Percentiles rank a stretch among this genome's conserved stretches.
Conservation (phyloP, 35 echinoderm and acorn worm genomes). For the Amphiura filiformis region DNA sequence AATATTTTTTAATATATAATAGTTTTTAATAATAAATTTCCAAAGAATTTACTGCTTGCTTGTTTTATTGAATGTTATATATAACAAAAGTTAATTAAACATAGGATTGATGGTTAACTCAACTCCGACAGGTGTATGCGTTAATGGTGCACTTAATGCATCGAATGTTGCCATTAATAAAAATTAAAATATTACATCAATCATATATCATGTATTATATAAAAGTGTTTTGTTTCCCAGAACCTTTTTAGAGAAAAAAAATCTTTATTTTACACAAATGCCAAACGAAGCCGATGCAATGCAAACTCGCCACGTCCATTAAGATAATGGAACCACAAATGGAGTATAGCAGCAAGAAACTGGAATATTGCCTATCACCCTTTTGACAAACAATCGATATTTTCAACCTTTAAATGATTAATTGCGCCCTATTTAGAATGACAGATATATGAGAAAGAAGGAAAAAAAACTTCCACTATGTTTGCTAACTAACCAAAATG, state of each 20-base stretch:
- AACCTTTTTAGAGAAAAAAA: no score
- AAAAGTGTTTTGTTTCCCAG: no score
- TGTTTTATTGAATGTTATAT: background rate
- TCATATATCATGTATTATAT: no score
- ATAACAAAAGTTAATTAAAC: no score
- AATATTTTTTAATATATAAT: background rate
- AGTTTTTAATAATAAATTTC: background rate
- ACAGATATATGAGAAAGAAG: background rate
- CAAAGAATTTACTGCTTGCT: background rate
- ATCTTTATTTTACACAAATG: no score
- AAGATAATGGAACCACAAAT: background rate
- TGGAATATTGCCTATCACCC: background rate
- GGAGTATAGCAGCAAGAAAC: background rate
- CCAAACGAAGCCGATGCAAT: background rate
- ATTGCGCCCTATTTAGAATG: background rate
- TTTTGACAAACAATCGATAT: constrained; percentile 1
- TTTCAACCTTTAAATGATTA: background rate
- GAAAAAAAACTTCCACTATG: background rate
- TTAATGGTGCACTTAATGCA: no score
- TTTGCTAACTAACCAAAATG: background rate
- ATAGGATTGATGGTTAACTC: no score
- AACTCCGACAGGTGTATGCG: no score
- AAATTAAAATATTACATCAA: no score
- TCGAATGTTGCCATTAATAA: no score
- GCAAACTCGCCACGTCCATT: background rate